Base-by-base conservation (phyloP, 2,888 invertebrate genomes). In the Drymonia ruficornis region DNA sequence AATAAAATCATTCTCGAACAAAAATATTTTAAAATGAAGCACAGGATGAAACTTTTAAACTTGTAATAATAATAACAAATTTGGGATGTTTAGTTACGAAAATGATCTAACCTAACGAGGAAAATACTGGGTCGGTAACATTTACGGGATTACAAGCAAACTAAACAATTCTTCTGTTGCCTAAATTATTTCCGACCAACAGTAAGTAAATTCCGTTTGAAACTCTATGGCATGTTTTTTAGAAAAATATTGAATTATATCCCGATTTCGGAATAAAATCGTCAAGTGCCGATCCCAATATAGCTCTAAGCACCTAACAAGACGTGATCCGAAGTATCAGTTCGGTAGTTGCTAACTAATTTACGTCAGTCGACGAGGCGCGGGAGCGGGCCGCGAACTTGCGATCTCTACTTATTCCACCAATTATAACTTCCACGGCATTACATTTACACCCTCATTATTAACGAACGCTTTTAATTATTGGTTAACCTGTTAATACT, bases 311-410 rank as follows among this genome's bases (percentile, higher is more conserved):
- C 67, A 71, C 61, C 71, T 74, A 81, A 83, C 76, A 73, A 81
- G 78, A 81, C 77, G 70, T 74, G 74, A 72, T 74, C 71, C 76
- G 71, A 83, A 85, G 82, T 86, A 84, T 86, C 84, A 82, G 80
- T 81, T 83, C 76, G 76, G 73, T 78, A 84, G 85, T 86, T 84
- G 58, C 67, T 82, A 88, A 89, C 85, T 87, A 84, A 86, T 84
- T 89, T 87, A 86, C 78, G 79, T 65, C 78, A 79, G 72, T 72
- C 70, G 67, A 62, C 67, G 66, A 63, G 59, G 61, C 62, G 64
- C 62, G 72, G 66, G 70, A 61, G 69, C 72, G 65, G 76, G 77
- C 78, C 28, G 81, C 68, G 78, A 84, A 76, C 78, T 75, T 67
- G 67, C 76, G 79, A 87, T 83, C 81, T 83, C 79, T 76, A 76